Evolutionary conservation across 2,888 invertebrate genomes (phyloP).

Genomic region (Neocrepidodera transversa): DNA sequence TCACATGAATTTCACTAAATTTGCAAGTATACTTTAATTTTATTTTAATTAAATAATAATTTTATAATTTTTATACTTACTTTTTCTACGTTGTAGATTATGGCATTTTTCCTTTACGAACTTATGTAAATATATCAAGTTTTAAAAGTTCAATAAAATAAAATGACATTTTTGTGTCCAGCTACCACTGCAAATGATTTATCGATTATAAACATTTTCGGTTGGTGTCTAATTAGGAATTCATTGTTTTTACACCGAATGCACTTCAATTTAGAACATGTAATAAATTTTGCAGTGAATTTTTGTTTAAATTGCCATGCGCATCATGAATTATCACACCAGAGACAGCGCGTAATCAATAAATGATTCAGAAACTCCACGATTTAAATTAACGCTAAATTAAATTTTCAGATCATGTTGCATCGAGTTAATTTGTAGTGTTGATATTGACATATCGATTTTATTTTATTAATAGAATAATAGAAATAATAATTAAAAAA

Average conservation of each 20-base stretch:
- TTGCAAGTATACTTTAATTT: no score
- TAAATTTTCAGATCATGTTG: conserved; percentile 53
- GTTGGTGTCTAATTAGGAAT: conserved; percentile 39
- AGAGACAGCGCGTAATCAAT: conserved; percentile 48
- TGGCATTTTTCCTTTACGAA: no score
- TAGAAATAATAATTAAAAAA: no score
- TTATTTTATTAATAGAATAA: no score
- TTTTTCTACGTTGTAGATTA: no score
- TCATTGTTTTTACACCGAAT: conserved; percentile 38
- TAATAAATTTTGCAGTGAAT: conserved; percentile 39
- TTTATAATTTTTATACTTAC: no score
- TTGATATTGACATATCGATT: conserved; percentile 37
- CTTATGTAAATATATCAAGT: no score
- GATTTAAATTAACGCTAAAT: conserved; percentile 57
- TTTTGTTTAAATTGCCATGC: conserved; percentile 44
- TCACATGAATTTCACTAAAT: no score
- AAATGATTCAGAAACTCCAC: conserved; percentile 51
- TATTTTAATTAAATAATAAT: no score
- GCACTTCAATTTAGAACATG: conserved; percentile 36
- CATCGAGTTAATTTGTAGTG: conserved; percentile 47
- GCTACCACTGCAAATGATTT: conserved; percentile 28
- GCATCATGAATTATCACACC: conserved; percentile 40
- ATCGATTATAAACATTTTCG: conserved; percentile 31
- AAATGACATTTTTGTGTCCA: conserved; percentile 15
- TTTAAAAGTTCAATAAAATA: no score